These are phyloP conservation scores for Phalanger gymnotis DNA, from an alignment of 2,797 vertebrate genomes.

Conservation along the genomic window DNA sequence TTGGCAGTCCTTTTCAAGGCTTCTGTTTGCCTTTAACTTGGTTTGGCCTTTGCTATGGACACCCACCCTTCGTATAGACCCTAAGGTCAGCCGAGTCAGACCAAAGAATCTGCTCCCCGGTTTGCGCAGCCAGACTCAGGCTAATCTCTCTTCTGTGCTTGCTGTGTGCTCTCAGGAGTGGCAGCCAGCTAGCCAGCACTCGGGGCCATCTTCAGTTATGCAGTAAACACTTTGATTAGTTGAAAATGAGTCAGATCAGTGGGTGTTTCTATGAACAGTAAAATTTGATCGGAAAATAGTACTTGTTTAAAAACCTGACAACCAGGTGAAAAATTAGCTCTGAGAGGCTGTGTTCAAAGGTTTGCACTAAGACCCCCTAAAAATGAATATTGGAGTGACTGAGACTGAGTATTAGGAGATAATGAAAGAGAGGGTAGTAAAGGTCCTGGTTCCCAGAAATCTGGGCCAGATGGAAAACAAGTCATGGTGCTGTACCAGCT, in stretches of 20 bases:
- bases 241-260: conserved; percentile 38
- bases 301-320: neutral
- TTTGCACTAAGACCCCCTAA: conserved; percentile 65
- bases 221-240: conserved; percentile 32
- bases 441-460: conserved; percentile 71
- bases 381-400: conserved; percentile 22
- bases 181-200: neutral
- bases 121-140: too few relatives aligned
- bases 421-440: conserved; percentile 71
- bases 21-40: neutral
- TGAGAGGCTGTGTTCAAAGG: conserved; percentile 9
- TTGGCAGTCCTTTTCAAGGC: neutral
- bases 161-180: conserved; percentile 3
- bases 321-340: neutral
- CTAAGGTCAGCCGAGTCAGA: neutral
- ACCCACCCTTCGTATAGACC: neutral
- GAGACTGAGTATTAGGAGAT: conserved; percentile 49
- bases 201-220: conserved; percentile 11
- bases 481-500: conserved; percentile 51
- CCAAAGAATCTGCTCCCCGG: neutral
- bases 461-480: conserved; percentile 60
- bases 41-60: neutral
- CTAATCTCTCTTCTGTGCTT: conserved; percentile 1
- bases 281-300: conserved; percentile 14
- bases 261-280: conserved; percentile 19